Conservation (phyloP, 2,113 vertebrate genomes). For the Gnathonemus echidnorhynchus region DNA sequence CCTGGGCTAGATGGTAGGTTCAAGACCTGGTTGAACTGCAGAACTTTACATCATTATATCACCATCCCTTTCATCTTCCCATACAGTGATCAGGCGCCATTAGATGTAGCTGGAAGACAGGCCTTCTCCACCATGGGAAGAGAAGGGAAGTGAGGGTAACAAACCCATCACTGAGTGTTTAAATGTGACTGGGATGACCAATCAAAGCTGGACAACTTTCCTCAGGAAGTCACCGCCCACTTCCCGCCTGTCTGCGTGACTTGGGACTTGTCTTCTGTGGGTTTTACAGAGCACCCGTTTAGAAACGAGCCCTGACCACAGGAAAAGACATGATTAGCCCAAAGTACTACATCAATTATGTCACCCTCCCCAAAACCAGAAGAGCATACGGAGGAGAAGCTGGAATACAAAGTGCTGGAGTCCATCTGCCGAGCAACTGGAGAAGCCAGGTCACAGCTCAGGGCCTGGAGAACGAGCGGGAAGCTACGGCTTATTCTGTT, state of each 20-base stretch:
- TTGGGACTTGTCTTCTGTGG: not conserved
- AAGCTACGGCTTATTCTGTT: not conserved
- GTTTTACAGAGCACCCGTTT: not conserved
- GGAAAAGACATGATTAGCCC: not conserved
- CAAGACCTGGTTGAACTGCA: not conserved
- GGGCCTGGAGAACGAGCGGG: too few species aligned
- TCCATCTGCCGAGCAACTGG: not conserved
- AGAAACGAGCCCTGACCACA: not conserved
- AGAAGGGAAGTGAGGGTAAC: not conserved
- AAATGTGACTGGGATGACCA: not conserved
- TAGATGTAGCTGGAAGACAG: not conserved
- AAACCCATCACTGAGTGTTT: not conserved
- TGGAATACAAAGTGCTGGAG: not conserved
- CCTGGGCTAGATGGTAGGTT: not conserved
- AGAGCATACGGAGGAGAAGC: not conserved
- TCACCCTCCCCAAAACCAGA: not conserved
- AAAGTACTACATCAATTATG: conserved; percentile 1
- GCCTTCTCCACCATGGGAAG: not conserved
- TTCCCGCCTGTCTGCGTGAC: not conserved
- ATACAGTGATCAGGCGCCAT: not conserved
- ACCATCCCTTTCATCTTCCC: not conserved
- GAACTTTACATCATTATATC: not conserved
- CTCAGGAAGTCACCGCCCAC: not conserved
- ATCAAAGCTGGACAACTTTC: not conserved
- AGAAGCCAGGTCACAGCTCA: not conserved